Conservation (phyloP, 2,113 vertebrate genomes). For the Takifugu bimaculatus region DNA sequence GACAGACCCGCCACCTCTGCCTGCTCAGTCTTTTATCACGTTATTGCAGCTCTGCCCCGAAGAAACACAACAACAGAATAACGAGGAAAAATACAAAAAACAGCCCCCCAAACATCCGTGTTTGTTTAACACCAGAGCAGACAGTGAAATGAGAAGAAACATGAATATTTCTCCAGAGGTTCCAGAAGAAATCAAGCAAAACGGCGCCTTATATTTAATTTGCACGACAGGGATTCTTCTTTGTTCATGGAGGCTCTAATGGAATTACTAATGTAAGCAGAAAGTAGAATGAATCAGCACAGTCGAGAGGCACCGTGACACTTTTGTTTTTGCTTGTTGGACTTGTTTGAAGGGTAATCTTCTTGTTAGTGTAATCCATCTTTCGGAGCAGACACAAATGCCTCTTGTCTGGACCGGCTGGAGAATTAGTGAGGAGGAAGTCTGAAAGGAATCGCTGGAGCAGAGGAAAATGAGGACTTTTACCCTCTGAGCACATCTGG, state of each 20-base stretch:
- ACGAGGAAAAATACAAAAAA: neutral
- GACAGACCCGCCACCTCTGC: conserved; percentile 12
- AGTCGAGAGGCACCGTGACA: conserved; percentile 44
- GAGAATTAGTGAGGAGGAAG: conserved; percentile 52
- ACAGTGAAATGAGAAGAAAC: conserved; percentile 35
- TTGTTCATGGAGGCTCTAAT: conserved; percentile 24
- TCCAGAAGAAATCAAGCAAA: conserved; percentile 22
- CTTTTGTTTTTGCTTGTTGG: conserved; percentile 43
- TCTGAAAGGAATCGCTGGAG: conserved; percentile 28
- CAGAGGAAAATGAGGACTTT: conserved; percentile 7
- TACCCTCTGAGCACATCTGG: conserved; percentile 3
- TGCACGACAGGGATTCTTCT: conserved; percentile 38
- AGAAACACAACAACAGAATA: conserved; percentile 21
- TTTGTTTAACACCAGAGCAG: conserved; percentile 23
- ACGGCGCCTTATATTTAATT: conserved; percentile 16
- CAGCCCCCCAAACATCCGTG: conserved; percentile 9
- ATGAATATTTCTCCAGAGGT: conserved; percentile 26
- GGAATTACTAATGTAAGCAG: conserved; percentile 25
- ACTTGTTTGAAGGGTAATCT: conserved; percentile 50
- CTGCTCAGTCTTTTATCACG: conserved; percentile 22
- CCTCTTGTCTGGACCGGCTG: conserved; percentile 30
- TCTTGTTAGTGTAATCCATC: conserved; percentile 62
- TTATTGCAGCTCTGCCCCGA: conserved; percentile 24
- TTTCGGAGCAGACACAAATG: conserved; percentile 51
- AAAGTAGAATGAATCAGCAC: conserved; percentile 40